A percentile compares a stretch with the other conserved stretches of the same genome.
These are phyloP conservation scores for Lasioglossum pauxillum DNA, from an alignment of 2,888 invertebrate genomes.

Conservation along the genomic window DNA sequence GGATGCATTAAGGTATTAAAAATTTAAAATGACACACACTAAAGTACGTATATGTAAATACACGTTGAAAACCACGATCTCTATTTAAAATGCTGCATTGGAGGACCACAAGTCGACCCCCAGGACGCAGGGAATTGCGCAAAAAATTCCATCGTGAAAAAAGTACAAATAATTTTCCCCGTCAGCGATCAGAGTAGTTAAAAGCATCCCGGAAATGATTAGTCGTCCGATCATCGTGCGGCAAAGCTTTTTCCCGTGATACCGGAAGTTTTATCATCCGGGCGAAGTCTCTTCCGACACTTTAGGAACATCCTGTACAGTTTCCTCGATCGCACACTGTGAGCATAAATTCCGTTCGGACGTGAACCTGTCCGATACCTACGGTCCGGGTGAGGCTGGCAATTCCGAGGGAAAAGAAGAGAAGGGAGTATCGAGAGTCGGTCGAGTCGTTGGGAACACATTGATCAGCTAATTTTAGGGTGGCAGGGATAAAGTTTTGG, in stretches of 20 bases:
- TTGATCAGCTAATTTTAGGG: conserved; percentile 33
- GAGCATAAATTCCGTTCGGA: conserved; percentile 4
- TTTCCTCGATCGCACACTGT: neutral
- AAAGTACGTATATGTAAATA: too few species aligned
- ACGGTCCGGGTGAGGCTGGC: neutral
- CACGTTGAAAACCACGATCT: too few species aligned
- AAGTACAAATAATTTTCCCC: too few species aligned
- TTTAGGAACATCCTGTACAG: neutral
- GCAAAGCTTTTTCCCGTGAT: neutral
- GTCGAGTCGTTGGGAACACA: neutral
- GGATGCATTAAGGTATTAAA: too few species aligned
- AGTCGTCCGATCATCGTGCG: neutral
- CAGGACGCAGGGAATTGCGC: too few species aligned
- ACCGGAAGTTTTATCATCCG: neutral
- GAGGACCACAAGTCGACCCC: too few species aligned
- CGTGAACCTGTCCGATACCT: neutral
- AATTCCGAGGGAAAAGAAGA: neutral
- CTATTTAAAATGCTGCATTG: too few species aligned
- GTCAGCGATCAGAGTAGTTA: neutral
- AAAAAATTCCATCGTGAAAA: too few species aligned
- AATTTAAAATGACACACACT: too few species aligned
- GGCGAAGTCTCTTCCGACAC: neutral
- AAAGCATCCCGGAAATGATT: neutral
- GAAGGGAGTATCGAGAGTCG: neutral
- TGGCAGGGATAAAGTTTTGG: conserved; percentile 19